phyloP scores from a whole-genome alignment of 2,888 invertebrate species.

The Erynnis tages region DNA sequence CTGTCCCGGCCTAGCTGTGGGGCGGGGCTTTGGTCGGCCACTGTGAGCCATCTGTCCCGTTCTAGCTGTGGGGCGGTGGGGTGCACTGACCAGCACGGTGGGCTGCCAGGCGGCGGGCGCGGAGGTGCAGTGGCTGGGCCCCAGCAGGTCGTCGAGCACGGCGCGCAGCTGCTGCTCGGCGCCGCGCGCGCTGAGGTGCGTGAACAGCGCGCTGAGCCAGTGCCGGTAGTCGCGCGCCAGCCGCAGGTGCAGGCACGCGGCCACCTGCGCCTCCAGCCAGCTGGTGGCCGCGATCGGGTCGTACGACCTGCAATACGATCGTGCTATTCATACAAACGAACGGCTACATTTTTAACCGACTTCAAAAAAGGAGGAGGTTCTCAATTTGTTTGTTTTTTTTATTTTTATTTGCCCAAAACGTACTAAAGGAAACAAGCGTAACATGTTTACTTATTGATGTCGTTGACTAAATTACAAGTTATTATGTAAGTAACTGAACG shows the following conservation, averaged over 20 bases:
- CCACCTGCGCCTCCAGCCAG: slow-evolving; percentile 88
- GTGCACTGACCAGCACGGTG: slow-evolving; percentile 81
- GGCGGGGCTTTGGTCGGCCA: too few relatives aligned
- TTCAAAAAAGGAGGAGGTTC: too few relatives aligned
- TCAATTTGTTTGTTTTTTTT: too few relatives aligned
- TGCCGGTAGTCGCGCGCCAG: slow-evolving; percentile 88
- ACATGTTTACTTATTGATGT: too few relatives aligned
- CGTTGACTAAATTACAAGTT: too few relatives aligned
- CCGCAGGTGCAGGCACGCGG: slow-evolving; percentile 85
- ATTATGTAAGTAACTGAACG: too few relatives aligned
- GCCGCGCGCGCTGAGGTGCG: slow-evolving; percentile 85
- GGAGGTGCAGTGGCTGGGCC: slow-evolving; percentile 85
- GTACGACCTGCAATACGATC: slow-evolving; percentile 4
- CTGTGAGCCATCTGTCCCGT: too few relatives aligned
- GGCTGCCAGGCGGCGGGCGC: slow-evolving; percentile 81
- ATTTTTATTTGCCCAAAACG: too few relatives aligned
- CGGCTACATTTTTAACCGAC: too few relatives aligned
- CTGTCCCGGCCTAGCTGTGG: too few relatives aligned
- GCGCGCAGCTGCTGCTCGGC: slow-evolving; percentile 86
- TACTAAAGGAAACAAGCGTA: too few relatives aligned
- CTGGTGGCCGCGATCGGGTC: slow-evolving; percentile 73
- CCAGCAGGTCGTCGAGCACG: slow-evolving; percentile 89
- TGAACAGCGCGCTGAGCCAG: slow-evolving; percentile 84
- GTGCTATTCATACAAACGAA: too few relatives aligned
- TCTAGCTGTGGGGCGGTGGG: background rate